A percentile compares a stretch with the other conserved stretches of the same genome.
These are phyloP conservation scores for Drosophila nigritarsus DNA, from an alignment of 2,888 invertebrate genomes.

Conservation along the genomic window DNA sequence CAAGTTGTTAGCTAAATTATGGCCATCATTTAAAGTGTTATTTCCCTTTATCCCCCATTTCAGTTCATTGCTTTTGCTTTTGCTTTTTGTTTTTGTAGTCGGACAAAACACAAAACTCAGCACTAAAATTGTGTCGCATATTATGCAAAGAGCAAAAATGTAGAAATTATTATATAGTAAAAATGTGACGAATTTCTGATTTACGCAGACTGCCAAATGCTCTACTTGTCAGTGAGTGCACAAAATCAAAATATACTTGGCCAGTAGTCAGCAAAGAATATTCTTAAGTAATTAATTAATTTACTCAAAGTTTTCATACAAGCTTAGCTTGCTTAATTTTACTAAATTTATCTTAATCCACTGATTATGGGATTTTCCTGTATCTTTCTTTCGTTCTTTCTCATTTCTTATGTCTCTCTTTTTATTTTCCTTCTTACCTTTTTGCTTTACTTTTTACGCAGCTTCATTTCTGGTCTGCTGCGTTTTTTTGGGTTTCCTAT, in stretches of 20 bases:
- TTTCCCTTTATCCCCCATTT: slow-evolving; percentile 14
- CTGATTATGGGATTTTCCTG: not conserved
- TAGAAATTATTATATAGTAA: slow-evolving; percentile 48
- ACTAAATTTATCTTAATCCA: not conserved
- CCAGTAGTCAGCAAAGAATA: not conserved
- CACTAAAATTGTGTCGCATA: slow-evolving; percentile 69
- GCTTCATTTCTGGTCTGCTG: not conserved
- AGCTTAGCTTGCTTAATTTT: not conserved
- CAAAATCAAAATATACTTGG: not conserved
- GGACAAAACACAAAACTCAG: slow-evolving; percentile 67
- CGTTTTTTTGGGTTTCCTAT: not conserved
- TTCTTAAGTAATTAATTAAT: not conserved
- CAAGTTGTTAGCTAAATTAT: slow-evolving; percentile 74
- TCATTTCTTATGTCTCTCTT: not conserved
- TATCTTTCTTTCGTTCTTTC: not conserved
- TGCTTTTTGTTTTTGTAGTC: slow-evolving; percentile 13
- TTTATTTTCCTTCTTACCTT: not conserved
- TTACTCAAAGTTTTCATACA: not conserved
- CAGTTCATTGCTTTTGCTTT: slow-evolving; percentile 4
- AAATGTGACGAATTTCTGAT: slow-evolving; percentile 5
- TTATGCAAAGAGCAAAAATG: slow-evolving; percentile 57
- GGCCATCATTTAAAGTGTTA: slow-evolving; percentile 71
- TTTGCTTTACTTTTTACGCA: not conserved
- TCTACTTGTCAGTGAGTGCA: not conserved
- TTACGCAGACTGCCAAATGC: slow-evolving; percentile 7